Evolutionary conservation across 2,113 vertebrate genomes (phyloP).

Genomic region (Geococcyx californianus): DNA sequence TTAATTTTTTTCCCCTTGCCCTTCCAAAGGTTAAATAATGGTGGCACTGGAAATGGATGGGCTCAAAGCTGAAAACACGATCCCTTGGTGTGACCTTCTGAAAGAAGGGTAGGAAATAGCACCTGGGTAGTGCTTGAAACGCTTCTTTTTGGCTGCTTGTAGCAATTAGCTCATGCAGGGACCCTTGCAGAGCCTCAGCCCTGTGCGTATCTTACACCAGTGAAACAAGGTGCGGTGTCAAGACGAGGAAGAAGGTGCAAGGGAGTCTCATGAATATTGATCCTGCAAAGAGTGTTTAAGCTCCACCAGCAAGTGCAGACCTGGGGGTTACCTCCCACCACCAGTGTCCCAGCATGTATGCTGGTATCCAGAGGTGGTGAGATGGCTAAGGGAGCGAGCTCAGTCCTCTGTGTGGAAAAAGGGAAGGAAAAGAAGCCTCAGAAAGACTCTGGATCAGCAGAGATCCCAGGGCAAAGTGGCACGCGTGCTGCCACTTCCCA

Average conservation of each 20-base stretch:
- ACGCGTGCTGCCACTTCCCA: neutral
- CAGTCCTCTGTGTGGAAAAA: neutral
- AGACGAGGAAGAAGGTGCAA: neutral
- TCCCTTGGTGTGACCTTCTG: neutral
- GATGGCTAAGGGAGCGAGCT: fast-evolving
- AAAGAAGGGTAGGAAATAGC: neutral
- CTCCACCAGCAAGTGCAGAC: neutral
- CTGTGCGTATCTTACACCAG: neutral
- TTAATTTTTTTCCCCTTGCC: fast-evolving
- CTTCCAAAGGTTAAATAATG: neutral
- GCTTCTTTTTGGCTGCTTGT: neutral
- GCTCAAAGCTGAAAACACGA: neutral
- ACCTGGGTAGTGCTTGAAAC: neutral
- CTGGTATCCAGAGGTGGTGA: neutral
- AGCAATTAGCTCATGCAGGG: neutral
- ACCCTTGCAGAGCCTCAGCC: neutral
- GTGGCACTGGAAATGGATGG: neutral
- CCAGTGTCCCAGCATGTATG: fast-evolving
- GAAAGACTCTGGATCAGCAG: neutral
- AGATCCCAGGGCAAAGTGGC: neutral
- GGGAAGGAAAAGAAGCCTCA: neutral
- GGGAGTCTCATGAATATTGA: neutral
- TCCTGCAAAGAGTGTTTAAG: neutral
- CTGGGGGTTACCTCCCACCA: fast-evolving
- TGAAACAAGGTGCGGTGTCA: neutral